phyloP scores from a whole-genome alignment of 92 coral and sea anemone species.

The Blastomussa wellsi region DNA sequence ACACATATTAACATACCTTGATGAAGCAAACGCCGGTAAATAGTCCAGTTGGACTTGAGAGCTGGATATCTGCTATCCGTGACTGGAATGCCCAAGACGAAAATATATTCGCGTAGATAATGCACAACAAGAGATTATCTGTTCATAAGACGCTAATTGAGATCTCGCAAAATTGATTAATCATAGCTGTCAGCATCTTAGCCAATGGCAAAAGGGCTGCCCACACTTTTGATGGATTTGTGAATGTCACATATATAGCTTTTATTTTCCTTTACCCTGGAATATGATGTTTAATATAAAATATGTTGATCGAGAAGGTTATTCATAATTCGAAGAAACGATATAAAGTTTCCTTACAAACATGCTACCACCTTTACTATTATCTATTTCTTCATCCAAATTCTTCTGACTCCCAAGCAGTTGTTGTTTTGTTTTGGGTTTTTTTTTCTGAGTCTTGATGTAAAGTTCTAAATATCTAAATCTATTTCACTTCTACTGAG shows the following conservation, averaged over 20 bases:
- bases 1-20: not conserved
- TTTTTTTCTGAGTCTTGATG: not conserved
- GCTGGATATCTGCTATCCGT: not conserved
- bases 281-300: not conserved
- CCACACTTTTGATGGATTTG: no score
- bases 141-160: not conserved
- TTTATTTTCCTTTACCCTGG: not conserved
- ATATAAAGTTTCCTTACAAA: not conserved
- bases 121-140: not conserved
- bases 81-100: not conserved
- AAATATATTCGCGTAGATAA: no score
- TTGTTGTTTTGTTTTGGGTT: no score
- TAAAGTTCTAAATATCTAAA: not conserved
- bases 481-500: not conserved
- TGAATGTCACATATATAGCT: not conserved
- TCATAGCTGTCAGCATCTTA: not conserved
- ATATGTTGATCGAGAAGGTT: not conserved
- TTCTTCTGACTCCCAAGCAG: not conserved
- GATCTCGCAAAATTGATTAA: not conserved
- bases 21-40: not conserved
- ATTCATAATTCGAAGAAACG: not conserved
- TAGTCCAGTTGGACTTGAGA: not conserved
- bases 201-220: not conserved
- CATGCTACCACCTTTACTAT: not conserved
- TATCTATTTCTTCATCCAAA: not conserved